Conservation (phyloP, 2,113 vertebrate species). For the Coregonus clupeaformis region DNA sequence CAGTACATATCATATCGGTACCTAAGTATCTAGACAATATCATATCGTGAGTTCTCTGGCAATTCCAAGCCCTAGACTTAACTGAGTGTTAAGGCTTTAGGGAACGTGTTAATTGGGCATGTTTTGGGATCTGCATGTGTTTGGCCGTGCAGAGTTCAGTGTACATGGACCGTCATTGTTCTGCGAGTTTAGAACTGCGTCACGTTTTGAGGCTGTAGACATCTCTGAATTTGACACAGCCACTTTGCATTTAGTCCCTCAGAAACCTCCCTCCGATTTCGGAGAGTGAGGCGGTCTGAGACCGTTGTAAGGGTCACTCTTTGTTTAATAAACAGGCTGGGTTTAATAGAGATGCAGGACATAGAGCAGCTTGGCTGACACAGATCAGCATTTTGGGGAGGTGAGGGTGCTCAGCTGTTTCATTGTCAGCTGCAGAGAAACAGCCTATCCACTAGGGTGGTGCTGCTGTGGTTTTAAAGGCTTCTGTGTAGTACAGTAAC, state of each 20-base stretch:
- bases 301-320: slow-evolving; percentile 65
- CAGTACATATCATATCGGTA: too few relatives aligned
- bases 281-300: neutral
- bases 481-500: neutral
- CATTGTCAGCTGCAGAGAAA: neutral
- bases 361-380: slow-evolving; percentile 40
- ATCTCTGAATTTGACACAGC: slow-evolving; percentile 46
- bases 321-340: slow-evolving; percentile 69
- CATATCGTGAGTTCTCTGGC: too few relatives aligned
- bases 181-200: too few relatives aligned
- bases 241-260: slow-evolving; percentile 26
- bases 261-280: slow-evolving; percentile 10
- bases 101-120: too few relatives aligned
- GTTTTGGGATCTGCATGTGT: too few relatives aligned
- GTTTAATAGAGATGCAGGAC: slow-evolving; percentile 62
- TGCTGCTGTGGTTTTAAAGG: neutral
- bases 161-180: too few relatives aligned
- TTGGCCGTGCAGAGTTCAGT: too few relatives aligned
- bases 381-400: slow-evolving; percentile 1
- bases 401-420: too few relatives aligned
- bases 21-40: too few relatives aligned
- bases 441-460: neutral
- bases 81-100: too few relatives aligned
- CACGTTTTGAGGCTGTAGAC: neutral
- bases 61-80: too few relatives aligned